Evolutionary conservation across 2,797 vertebrate species (phyloP).

Genomic region (Rhadinocentrus ornatus): DNA sequence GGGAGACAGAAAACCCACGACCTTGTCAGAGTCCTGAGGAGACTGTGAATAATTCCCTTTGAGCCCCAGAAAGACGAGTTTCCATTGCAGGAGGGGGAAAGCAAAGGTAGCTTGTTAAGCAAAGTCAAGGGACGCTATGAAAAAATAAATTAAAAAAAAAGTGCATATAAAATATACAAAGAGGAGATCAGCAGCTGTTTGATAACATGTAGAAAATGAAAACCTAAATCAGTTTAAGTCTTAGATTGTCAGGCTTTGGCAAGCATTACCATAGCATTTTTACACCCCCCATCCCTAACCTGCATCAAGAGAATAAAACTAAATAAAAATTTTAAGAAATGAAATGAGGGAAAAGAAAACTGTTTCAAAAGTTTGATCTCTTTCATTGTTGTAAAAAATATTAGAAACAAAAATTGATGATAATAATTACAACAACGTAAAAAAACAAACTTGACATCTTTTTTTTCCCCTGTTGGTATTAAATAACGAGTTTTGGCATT

Average conservation of each 20-base stretch:
- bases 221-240: constrained; percentile 13
- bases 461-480: no score
- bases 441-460: no score
- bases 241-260: not conserved
- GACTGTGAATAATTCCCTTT: constrained; percentile 85
- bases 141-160: constrained; percentile 41
- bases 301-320: not conserved
- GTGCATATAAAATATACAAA: constrained; percentile 12
- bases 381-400: no score
- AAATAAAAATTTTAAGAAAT: not conserved
- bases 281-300: not conserved
- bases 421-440: no score
- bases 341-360: no score
- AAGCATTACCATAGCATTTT: constrained; percentile 12
- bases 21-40: constrained; percentile 83
- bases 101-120: constrained; percentile 57
- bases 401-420: not conserved
- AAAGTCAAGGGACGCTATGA: constrained; percentile 10
- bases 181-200: constrained; percentile 21
- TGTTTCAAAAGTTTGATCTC: no score
- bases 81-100: constrained; percentile 50
- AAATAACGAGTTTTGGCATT: no score
- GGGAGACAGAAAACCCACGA: constrained; percentile 71
- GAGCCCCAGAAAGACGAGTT: constrained; percentile 78
- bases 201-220: constrained; percentile 26